Conservation (phyloP, 1,140 invertebrate genomes). For the Belonocnema kinseyi region DNA sequence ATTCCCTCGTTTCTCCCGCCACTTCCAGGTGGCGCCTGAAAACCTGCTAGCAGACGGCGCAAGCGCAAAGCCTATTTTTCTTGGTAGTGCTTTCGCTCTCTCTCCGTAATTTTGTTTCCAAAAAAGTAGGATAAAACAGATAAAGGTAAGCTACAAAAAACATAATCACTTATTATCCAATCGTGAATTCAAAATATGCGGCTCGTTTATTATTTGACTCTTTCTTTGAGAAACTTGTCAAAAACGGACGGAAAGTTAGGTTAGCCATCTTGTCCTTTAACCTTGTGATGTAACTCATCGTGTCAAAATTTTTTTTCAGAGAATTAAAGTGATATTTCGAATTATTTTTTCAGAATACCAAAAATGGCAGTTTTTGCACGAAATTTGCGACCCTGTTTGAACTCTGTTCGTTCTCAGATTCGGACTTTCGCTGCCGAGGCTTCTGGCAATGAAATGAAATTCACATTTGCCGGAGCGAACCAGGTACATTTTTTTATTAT, state of each 20-base stretch:
- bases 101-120: not conserved
- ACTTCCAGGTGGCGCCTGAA: too few species aligned
- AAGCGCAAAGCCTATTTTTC: not conserved
- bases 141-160: not conserved
- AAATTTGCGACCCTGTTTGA: constrained; percentile 66
- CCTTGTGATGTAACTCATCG: constrained; percentile 64
- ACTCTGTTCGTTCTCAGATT: constrained; percentile 59
- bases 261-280: constrained; percentile 43
- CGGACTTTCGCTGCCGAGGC: constrained; percentile 80
- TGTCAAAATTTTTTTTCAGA: constrained; percentile 26
- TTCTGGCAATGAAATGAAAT: constrained; percentile 82
- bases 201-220: not conserved
- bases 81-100: not conserved
- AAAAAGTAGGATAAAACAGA: not conserved
- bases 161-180: too few species aligned
- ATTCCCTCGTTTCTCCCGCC: too few species aligned
- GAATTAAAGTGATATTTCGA: constrained; percentile 7
- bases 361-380: constrained; percentile 68
- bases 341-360: constrained; percentile 39
- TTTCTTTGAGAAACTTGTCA: not conserved
- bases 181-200: too few species aligned
- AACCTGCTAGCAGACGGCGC: not conserved
- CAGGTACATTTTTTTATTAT: constrained; percentile 77
- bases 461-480: constrained; percentile 92
- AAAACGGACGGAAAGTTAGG: constrained; percentile 15